Evolutionary conservation across 1,140 invertebrate genomes (phyloP).

Genomic region (Hypothenemus hampei): DNA sequence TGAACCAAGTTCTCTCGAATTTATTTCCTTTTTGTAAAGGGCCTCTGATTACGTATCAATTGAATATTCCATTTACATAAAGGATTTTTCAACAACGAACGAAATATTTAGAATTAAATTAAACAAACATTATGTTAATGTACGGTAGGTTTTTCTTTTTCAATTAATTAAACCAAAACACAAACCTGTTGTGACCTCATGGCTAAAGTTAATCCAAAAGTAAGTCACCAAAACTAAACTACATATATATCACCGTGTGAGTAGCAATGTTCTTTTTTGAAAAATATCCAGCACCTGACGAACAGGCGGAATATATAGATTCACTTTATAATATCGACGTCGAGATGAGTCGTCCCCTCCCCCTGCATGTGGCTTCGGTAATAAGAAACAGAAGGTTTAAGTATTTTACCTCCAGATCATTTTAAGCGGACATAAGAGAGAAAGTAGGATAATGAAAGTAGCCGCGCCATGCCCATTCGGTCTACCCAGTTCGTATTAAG

Average conservation of each 20-base stretch:
- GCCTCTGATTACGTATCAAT: too few species aligned
- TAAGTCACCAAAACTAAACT: conserved; percentile 29
- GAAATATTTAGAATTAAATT: neutral
- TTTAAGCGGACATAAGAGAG: conserved; percentile 37
- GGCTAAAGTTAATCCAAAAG: conserved; percentile 31
- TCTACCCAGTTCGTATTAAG: conserved; percentile 32
- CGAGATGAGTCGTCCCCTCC: conserved; percentile 33
- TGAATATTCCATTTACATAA: too few species aligned
- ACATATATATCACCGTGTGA: conserved; percentile 31
- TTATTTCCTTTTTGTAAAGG: too few species aligned
- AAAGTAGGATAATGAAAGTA: conserved; percentile 44
- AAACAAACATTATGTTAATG: neutral
- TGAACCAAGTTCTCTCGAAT: too few species aligned
- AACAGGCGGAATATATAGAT: conserved; percentile 39
- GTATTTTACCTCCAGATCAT: conserved; percentile 26
- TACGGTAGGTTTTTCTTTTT: neutral
- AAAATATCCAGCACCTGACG: conserved; percentile 30
- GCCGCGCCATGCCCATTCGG: conserved; percentile 30
- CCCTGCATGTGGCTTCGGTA: conserved; percentile 24
- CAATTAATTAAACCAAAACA: conserved; percentile 9
- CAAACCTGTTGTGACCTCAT: conserved; percentile 36
- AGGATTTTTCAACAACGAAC: neutral
- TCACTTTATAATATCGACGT: conserved; percentile 31
- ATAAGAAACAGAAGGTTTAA: conserved; percentile 36
- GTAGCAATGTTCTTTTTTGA: conserved; percentile 30